Conservation (phyloP, 35 echinoderm and acorn worm genomes). For the Ophiothrix spiculata region DNA sequence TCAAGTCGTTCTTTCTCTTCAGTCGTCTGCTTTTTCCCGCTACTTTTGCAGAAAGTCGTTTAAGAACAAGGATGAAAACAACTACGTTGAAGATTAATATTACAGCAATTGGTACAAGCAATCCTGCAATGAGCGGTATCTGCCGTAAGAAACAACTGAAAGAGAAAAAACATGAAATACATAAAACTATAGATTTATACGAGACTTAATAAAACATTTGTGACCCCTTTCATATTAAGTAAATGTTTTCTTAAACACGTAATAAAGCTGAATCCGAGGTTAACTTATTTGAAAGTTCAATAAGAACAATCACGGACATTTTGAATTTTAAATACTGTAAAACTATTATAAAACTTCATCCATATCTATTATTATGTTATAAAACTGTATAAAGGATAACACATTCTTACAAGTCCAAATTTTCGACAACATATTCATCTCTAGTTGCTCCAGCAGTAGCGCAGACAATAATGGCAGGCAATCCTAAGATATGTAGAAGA, state of each 20-base stretch:
- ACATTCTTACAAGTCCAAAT: slow-evolving; percentile 13
- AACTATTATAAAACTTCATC: not conserved
- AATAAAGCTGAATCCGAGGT: too few species aligned
- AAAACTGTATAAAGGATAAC: not conserved
- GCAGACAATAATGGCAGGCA: slow-evolving; percentile 28
- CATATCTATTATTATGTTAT: not conserved
- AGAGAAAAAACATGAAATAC: not conserved
- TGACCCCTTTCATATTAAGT: not conserved
- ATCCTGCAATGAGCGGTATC: slow-evolving; percentile 20
- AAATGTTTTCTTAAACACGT: not conserved
- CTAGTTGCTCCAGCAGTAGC: slow-evolving; percentile 33
- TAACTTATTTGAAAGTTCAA: too few species aligned
- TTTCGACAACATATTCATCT: slow-evolving; percentile 29
- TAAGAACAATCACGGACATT: not conserved
- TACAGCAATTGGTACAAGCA: slow-evolving; percentile 41
- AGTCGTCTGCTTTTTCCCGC: not conserved
- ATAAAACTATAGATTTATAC: not conserved
- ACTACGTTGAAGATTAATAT: slow-evolving; percentile 54
- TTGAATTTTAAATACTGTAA: not conserved
- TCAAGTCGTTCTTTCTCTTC: not conserved
- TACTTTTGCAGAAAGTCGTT: slow-evolving; percentile 12
- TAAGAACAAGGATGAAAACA: slow-evolving; percentile 36
- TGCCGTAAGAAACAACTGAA: slow-evolving; percentile 36
- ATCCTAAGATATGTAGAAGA: not conserved
- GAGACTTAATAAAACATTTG: not conserved